These are phyloP conservation scores for Cryptotis parvus DNA, from an alignment of 2,113 vertebrate genomes.

Conservation along the genomic window DNA sequence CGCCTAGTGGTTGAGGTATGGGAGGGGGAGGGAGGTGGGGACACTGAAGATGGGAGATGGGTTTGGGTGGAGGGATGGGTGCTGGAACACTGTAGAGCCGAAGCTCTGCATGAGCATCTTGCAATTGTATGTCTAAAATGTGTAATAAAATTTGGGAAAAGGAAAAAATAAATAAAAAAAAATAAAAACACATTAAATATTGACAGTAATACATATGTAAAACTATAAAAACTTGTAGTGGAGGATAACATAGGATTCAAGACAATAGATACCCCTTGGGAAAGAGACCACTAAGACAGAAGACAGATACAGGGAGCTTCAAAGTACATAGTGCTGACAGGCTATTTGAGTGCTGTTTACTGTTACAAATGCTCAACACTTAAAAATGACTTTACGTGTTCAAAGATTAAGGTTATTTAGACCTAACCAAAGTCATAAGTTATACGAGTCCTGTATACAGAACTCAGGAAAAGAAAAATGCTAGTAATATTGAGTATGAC, in stretches of 20 bases:
- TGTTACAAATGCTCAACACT: neutral
- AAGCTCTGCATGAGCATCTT: too few relatives aligned
- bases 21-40: too few relatives aligned
- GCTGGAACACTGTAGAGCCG: too few relatives aligned
- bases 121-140: too few relatives aligned
- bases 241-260: neutral
- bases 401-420: neutral
- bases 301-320: neutral
- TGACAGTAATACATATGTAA: neutral
- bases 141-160: too few relatives aligned
- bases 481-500: neutral
- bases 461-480: neutral
- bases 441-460: neutral
- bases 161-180: too few relatives aligned
- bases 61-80: too few relatives aligned
- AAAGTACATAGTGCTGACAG: neutral
- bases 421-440: neutral
- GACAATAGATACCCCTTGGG: neutral
- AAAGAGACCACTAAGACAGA: neutral
- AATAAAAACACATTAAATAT: constrained; percentile 11
- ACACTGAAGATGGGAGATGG: too few relatives aligned
- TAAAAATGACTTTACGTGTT: neutral
- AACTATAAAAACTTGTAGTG: neutral
- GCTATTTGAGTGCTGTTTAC: neutral
- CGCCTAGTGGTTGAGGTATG: too few relatives aligned